Conservation (phyloP, 1,140 invertebrate genomes). For the Rhizoglyphus robini region DNA sequence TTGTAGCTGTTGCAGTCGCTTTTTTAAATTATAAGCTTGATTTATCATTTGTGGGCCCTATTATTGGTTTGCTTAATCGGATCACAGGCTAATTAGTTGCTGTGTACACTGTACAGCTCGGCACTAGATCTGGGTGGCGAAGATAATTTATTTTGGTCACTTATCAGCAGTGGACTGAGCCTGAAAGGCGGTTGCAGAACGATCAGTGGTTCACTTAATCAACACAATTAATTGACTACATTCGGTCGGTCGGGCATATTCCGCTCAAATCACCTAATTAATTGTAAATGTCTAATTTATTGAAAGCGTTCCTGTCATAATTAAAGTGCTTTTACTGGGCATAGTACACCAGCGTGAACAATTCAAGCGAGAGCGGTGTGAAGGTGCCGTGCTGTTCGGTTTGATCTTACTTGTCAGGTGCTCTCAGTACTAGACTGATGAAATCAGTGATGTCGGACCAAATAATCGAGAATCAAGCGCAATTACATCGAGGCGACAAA, state of each 20-base stretch:
- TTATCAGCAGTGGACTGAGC: background rate
- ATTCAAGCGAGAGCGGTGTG: background rate
- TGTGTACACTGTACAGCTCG: background rate
- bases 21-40: slow-evolving; percentile 14
- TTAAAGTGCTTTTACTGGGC: background rate
- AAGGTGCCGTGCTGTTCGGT: no score
- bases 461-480: background rate
- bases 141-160: slow-evolving; percentile 11
- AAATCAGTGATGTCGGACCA: no score
- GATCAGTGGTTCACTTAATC: background rate
- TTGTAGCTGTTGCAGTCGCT: background rate
- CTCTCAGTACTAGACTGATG: no score
- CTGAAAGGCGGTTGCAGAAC: no score
- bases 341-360: background rate
- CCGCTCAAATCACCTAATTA: background rate
- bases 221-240: background rate
- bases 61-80: slow-evolving; percentile 4
- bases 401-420: no score
- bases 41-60: background rate
- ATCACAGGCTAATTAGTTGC: background rate
- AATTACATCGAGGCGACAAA: slow-evolving; percentile 10
- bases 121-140: background rate
- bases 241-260: background rate
- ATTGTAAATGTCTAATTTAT: background rate
- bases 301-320: background rate